Evolutionary conservation across 2,888 invertebrate species (phyloP), one percentile per base, ranked within the genome.

Genomic region (Yponomeuta malinellus): DNA sequence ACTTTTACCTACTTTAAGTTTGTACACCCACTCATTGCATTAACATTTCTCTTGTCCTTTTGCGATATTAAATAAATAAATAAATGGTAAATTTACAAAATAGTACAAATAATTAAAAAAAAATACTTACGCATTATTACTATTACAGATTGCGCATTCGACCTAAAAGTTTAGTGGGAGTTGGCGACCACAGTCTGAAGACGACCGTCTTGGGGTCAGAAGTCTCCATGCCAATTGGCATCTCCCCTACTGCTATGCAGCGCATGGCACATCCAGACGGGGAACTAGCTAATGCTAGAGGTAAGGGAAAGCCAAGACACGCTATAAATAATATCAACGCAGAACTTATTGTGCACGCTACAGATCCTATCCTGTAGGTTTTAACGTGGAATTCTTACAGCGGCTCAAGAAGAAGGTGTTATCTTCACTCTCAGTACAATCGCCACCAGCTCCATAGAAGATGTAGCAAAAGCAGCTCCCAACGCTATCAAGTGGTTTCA

Each of bases 231-330:
- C 97, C 97, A 0, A 81, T 97, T 63, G 98, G 97, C 10, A 94
- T 98, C 73, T 95, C 98, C 0, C 98, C 98, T 0, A 96, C 97
- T 1, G 98, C 98, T 0, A 97, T 98, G 96, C 98, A 98, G 84
- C 94, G 94, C 78, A 95, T 98, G 96, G 98, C 98, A 0, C 97
- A 98, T 89, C 94, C 96, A 0, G 96, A 97, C 29, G 98, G 98
- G 8, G 98, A 98, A 90, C 87, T 95, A 73, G 98, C 96, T 69
- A 97, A 95, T 84, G 97, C 94, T 2, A 94, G 89, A 94, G 97
- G 96, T 96, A 87, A 78, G 72, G 68, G 23, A 33, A 33, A 33
- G 33, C 33, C 33, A 33, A 33, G 33, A 33, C 33, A 4, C 33
- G 33, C 23, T 23, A 43, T 59, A 12, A 43, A 37, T 43, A 10